Base-by-base conservation (phyloP, 2,113 vertebrate genomes). In the Collichthys lucidus region DNA sequence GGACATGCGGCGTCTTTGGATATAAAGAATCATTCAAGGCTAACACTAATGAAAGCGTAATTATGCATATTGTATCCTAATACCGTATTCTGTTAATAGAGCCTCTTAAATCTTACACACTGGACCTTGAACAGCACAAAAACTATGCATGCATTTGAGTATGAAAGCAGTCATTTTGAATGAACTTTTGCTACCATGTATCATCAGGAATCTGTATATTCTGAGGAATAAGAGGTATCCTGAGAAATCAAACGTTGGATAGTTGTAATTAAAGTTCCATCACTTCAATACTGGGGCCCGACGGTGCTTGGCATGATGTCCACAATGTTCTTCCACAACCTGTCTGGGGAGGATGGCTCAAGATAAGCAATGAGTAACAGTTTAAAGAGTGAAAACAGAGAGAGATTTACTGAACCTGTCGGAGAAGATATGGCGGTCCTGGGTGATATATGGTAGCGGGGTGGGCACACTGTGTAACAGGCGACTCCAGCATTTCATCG, bases 391-490 rank as follows among this genome's bases (percentile, higher is more conserved):
- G 89, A 91, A 93, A 92, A 86, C 26, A 69, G 71, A 31, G 72
- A 79, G 75, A 90, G 91, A 92, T 94, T 93, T 92, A 92, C 66
- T 66, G 87, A 72, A 71, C 47, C 84, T 92, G 92, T 89, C 70
- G 35, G 60, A 76, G 73, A 82, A 87, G 77, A 87, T 83, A 82
- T 89, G 88, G 84, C 86, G 76, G 74, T 1, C 55, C 69, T 59
- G 63, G 73, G 64, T 92, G 91, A 94, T 84, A 79, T 95, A 94
- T 75, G 68, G 61, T 16, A 11, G 65, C 0, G 16, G 46, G 72
- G 52, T 73, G 70, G 89, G 76, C 74, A 88, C 69, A 65, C 60
- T 66, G 86, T n/a, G 26, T 73, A 79, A 84, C 77, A 75, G 84
- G 77, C 52, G 11, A 86, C 84, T 90, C 83, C 61, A 84, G 78